A percentile compares a stretch with the other conserved stretches of the same genome.
phyloP scores from a whole-genome alignment of 1,140 invertebrate species.

The Antheraea mylitta region DNA sequence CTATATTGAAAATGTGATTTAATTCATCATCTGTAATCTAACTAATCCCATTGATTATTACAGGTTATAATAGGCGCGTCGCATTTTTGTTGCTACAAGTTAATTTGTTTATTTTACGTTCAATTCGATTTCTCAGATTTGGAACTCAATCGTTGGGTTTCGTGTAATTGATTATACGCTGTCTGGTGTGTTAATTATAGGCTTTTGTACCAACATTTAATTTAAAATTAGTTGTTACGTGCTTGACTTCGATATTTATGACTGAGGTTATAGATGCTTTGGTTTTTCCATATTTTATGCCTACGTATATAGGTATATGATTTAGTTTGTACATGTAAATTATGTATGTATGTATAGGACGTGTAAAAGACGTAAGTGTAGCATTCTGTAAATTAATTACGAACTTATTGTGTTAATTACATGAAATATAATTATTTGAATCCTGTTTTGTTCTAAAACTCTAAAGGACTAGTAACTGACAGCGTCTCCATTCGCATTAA shows the following conservation, averaged over 20 bases:
- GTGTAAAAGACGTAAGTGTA: not conserved
- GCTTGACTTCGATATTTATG: not conserved
- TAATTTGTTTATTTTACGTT: constrained; percentile 60
- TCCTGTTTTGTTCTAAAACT: too few species aligned
- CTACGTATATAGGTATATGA: not conserved
- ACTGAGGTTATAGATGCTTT: not conserved
- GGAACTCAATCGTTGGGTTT: constrained; percentile 44
- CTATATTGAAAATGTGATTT: constrained; percentile 62
- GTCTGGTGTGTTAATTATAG: constrained; percentile 52
- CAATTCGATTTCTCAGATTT: constrained; percentile 43
- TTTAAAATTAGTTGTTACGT: constrained; percentile 32
- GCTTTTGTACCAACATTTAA: constrained; percentile 40
- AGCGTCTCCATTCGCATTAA: too few species aligned
- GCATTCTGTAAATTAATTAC: not conserved
- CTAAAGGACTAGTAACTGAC: too few species aligned
- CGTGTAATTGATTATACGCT: constrained; percentile 60
- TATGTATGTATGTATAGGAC: not conserved
- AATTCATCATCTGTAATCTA: constrained; percentile 56
- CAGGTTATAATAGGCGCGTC: constrained; percentile 62
- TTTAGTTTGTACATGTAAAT: not conserved
- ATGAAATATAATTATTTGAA: too few species aligned
- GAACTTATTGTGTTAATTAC: too few species aligned
- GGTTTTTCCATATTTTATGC: not conserved
- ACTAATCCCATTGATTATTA: constrained; percentile 62
- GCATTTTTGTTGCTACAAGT: constrained; percentile 48